Base-by-base conservation (phyloP, 2,888 invertebrate genomes). In the Papilio gigon region DNA sequence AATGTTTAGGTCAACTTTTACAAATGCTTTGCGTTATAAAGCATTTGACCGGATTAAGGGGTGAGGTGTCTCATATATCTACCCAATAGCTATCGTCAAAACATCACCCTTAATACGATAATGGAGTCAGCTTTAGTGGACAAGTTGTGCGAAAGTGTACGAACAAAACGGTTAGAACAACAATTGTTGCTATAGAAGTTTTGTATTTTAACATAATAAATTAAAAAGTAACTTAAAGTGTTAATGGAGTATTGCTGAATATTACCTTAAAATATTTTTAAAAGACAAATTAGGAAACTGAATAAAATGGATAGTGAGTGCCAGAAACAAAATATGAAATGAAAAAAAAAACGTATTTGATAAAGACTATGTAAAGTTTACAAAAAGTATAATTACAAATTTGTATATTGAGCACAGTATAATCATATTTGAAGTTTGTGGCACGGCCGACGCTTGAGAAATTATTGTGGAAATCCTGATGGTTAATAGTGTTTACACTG, bases 81-180 rank as follows among this genome's bases (percentile, higher is more conserved):
- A 70, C 81, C 80, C 84, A 85, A 85, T 84, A 83, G 83, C 78
- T 79, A 74, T 77, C 79, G 81, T 83, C 84, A 85, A 85, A 88
- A 87, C 83, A 82, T 76, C 76, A 76, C 78, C 79, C 79, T 80
- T 80, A 79, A 79, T 79, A 79, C 74, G 78, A 75, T 89, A 89
- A 89, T 88, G 81, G 81, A 87, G 82, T 88, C 86, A 85, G 76
- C 79, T 79, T 76, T 78, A 75, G 79, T 80, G 79, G 79, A 84
- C 84, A 80, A 87, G 82, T 83, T 80, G 79, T 80, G 77, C 74
- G 74, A 74, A 76, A 78, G 78, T 79, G 79, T 78, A 75, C 76
- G 80, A 20, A 42, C 42, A 17, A 42, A 42, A 42, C 72, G 73
- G 73, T 75, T 75, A 72, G 77, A 77, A 78, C 76, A 77, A 79